These are phyloP conservation scores for Venustaconcha ellipsiformis DNA, from an alignment of 1,140 invertebrate species.

Conservation along the genomic window DNA sequence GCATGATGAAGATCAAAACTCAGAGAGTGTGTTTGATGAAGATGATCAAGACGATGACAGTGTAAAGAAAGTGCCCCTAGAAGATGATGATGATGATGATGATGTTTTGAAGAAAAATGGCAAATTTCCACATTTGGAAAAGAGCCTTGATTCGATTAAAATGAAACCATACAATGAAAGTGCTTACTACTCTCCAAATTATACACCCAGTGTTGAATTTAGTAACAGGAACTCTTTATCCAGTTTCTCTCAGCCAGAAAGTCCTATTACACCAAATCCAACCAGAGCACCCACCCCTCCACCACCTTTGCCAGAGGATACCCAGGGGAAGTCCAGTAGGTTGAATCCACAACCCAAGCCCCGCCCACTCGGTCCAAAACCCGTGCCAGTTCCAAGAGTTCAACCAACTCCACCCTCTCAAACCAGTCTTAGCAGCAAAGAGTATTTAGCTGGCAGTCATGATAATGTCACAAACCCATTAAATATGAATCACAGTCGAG, in stretches of 20 bases:
- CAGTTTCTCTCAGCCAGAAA: constrained; percentile 47
- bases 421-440: constrained; percentile 30
- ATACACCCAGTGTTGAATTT: constrained; percentile 35
- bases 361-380: constrained; percentile 6
- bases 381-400: constrained; percentile 25
- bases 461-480: constrained; percentile 23
- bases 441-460: constrained; percentile 2
- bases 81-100: constrained; percentile 39
- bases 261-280: constrained; percentile 1
- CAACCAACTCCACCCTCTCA: constrained; percentile 36
- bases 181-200: constrained; percentile 24
- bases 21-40: constrained; percentile 12
- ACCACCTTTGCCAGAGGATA: constrained; percentile 32
- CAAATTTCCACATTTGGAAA: constrained; percentile 42
- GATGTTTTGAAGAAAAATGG: constrained; percentile 26
- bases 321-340: constrained; percentile 7
- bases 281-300: constrained; percentile 31
- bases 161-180: constrained; percentile 35
- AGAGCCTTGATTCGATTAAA: constrained; percentile 40
- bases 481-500: constrained; percentile 29
- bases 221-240: constrained; percentile 35
- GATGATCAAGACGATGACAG: constrained; percentile 33
- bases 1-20: constrained; percentile 39
- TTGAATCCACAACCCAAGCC: constrained; percentile 1
- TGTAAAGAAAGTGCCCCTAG: constrained; percentile 7